Conservation (phyloP, 1,140 invertebrate species). For the Carposina sasakii region DNA sequence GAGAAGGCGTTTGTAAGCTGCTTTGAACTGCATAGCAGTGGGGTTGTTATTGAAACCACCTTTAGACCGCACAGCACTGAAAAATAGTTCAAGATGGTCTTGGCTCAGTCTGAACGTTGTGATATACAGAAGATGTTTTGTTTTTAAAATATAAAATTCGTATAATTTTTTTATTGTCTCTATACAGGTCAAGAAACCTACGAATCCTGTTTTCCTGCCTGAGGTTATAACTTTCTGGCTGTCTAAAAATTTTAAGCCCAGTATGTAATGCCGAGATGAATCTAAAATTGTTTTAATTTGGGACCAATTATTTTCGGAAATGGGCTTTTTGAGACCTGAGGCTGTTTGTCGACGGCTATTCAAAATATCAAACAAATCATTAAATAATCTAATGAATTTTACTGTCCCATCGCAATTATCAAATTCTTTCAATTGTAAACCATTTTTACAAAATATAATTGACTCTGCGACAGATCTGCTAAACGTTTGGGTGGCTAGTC, state of each 20-base stretch:
- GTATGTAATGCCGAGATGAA: not conserved
- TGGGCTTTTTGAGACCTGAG: constrained; percentile 12
- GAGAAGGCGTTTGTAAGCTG: constrained; percentile 4
- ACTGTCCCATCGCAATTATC: not conserved
- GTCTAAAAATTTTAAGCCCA: not conserved
- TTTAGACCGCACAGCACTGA: not conserved
- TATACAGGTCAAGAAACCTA: not conserved
- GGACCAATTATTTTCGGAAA: constrained; percentile 11
- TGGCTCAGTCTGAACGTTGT: constrained; percentile 2
- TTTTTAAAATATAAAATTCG: not conserved
- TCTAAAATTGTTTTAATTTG: constrained; percentile 8
- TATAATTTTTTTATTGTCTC: not conserved
- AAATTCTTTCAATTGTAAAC: not conserved
- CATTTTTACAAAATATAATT: constrained; percentile 18
- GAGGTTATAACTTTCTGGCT: not conserved
- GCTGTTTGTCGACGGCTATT: constrained; percentile 10
- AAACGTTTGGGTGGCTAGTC: not conserved
- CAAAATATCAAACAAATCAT: constrained; percentile 20
- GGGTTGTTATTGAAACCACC: constrained; percentile 4
- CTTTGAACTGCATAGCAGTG: not conserved
- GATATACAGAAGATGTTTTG: not conserved
- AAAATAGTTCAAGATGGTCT: constrained; percentile 1
- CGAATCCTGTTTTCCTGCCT: not conserved
- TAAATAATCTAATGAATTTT: constrained; percentile 7
- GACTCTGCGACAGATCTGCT: constrained; percentile 13